A percentile compares a stretch with the other conserved stretches of the same genome.
Evolutionary conservation across 2,113 vertebrate species (phyloP).

Genomic region (Silurus asotus): DNA sequence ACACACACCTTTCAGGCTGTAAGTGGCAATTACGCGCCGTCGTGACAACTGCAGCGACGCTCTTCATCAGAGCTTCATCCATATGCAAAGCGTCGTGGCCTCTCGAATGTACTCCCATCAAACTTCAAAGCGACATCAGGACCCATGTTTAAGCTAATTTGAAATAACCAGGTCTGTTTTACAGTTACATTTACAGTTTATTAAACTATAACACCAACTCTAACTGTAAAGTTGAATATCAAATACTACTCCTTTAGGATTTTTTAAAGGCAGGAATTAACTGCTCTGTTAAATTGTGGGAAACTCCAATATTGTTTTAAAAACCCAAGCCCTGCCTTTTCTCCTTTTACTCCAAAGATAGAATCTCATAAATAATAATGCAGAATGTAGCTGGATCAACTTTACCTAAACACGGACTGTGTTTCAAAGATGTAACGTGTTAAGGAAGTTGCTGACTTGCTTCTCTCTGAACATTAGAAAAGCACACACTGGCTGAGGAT

Average conservation of each 20-base stretch:
- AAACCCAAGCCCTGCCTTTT: background rate
- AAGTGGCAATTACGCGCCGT: constrained; percentile 25
- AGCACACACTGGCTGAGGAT: constrained; percentile 29
- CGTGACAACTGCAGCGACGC: constrained; percentile 24
- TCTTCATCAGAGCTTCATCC: constrained; percentile 34
- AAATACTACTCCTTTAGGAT: background rate
- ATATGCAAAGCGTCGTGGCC: constrained; percentile 36
- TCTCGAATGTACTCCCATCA: constrained; percentile 41
- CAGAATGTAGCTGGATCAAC: background rate
- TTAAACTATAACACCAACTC: background rate
- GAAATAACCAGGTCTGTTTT: background rate
- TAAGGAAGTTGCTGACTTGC: constrained; percentile 49
- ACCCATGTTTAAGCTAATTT: background rate
- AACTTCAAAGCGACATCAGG: constrained; percentile 48
- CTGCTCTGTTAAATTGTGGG: constrained; percentile 2
- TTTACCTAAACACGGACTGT: constrained; percentile 20
- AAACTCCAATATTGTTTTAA: background rate
- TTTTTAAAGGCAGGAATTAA: background rate
- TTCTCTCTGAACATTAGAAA: constrained; percentile 50
- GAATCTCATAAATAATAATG: background rate
- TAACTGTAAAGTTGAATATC: background rate
- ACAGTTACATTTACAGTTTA: too few species aligned
- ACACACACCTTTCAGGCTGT: constrained; percentile 26
- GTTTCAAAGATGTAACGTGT: constrained; percentile 37
- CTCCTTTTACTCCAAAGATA: constrained; percentile 14